Conservation (phyloP, 2,797 vertebrate species). For the Oreonectes daqikongensis region DNA sequence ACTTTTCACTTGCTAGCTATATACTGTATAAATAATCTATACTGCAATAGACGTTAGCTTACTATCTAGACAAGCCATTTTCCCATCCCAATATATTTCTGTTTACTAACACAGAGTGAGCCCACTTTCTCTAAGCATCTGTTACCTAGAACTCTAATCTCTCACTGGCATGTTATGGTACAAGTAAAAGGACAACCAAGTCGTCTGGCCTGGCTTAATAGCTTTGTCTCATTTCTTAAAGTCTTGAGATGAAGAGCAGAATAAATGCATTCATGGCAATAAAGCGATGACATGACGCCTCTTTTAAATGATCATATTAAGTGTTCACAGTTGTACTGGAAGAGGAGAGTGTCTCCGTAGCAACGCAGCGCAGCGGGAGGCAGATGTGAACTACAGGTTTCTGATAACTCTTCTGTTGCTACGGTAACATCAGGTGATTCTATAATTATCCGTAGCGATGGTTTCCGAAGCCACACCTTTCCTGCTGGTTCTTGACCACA, state of each 20-base stretch:
- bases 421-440: slow-evolving; percentile 74
- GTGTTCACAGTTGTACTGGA: slow-evolving; percentile 38
- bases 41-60: too few species aligned
- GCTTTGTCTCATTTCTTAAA: slow-evolving; percentile 27
- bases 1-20: too few species aligned
- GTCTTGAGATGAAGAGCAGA: slow-evolving; percentile 14
- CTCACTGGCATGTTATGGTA: slow-evolving; percentile 6
- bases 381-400: slow-evolving; percentile 56
- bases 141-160: slow-evolving; percentile 18
- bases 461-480: slow-evolving; percentile 3
- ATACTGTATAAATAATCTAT: too few species aligned
- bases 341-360: slow-evolving; percentile 56
- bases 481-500: neutral
- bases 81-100: neutral
- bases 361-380: slow-evolving; percentile 63
- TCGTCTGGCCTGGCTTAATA: slow-evolving; percentile 12
- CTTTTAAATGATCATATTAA: slow-evolving; percentile 35
- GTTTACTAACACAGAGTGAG: neutral
- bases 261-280: neutral
- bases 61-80: too few species aligned
- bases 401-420: slow-evolving; percentile 69
- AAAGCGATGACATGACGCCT: slow-evolving; percentile 14
- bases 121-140: slow-evolving; percentile 9
- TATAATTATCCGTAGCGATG: slow-evolving; percentile 54
- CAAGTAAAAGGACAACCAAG: neutral